These are phyloP conservation scores for Oryzias curvinotus DNA, from an alignment of 2,113 vertebrate genomes.

Conservation along the genomic window DNA sequence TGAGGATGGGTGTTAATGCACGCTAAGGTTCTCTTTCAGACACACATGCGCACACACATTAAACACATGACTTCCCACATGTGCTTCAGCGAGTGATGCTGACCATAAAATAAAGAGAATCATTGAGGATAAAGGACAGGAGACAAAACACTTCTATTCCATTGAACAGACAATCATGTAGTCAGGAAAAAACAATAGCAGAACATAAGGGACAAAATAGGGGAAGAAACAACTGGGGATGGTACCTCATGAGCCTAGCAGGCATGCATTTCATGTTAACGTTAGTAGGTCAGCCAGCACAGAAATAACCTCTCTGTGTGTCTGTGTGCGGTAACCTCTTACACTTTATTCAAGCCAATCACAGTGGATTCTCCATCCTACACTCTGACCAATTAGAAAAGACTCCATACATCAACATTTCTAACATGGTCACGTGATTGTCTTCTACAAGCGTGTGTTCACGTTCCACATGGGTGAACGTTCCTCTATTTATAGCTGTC, in stretches of 20 bases:
- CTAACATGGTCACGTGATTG: conserved; percentile 38
- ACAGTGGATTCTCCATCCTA: conserved; percentile 17
- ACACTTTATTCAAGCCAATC: conserved; percentile 32
- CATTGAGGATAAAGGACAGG: too few species aligned
- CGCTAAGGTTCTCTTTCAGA: not conserved
- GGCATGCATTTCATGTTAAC: conserved; percentile 72
- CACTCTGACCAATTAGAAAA: conserved; percentile 33
- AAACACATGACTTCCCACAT: conserved; percentile 13
- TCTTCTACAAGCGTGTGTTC: conserved; percentile 40
- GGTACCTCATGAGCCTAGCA: conserved; percentile 69
- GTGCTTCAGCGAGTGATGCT: conserved; percentile 22
- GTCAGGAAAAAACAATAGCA: not conserved
- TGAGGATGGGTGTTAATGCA: conserved; percentile 23
- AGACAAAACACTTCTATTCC: too few species aligned
- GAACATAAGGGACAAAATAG: not conserved
- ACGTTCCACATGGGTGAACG: conserved; percentile 43
- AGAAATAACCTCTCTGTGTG: conserved; percentile 65
- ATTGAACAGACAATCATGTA: not conserved
- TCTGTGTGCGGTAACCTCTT: conserved; percentile 45
- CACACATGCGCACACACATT: conserved; percentile 9
- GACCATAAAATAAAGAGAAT: conserved; percentile 9
- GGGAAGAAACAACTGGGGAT: conserved; percentile 25
- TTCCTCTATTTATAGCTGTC: conserved; percentile 7
- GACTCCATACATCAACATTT: conserved; percentile 40
- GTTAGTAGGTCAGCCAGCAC: conserved; percentile 76